Evolutionary conservation across 2,113 vertebrate genomes (phyloP).

Genomic region (Caretta caretta): DNA sequence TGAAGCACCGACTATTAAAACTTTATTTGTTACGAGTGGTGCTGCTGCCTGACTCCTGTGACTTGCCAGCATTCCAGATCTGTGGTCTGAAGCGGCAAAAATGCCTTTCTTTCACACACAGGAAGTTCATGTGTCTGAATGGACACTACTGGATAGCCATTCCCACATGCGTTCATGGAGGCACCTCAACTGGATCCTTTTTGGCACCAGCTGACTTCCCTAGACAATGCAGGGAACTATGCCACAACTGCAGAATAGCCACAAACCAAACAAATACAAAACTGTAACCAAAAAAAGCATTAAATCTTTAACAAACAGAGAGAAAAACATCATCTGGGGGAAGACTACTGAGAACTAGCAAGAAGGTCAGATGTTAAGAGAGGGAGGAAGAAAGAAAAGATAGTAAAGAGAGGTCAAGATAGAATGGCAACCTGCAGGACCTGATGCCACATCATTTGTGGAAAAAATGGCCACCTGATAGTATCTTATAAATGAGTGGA

Average conservation of each 20-base stretch:
- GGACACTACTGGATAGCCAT: constrained; percentile 70
- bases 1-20: background rate
- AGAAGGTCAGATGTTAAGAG: constrained; percentile 13
- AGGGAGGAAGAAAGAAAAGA: background rate
- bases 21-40: background rate
- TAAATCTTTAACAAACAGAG: constrained; percentile 62
- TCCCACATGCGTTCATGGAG: constrained; percentile 68
- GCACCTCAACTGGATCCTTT: constrained; percentile 72
- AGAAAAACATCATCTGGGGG: background rate
- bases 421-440: background rate
- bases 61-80: background rate
- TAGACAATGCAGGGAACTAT: constrained; percentile 64
- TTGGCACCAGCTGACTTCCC: constrained; percentile 62
- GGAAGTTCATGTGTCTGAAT: constrained; percentile 68
- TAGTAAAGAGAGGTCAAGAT: background rate
- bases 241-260: constrained; percentile 54
- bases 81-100: background rate
- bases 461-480: constrained; percentile 57
- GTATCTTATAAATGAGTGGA: fast-evolving
- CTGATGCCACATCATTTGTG: constrained; percentile 40
- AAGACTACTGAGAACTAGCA: constrained; percentile 28
- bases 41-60: background rate
- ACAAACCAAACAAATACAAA: constrained; percentile 58
- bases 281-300: constrained; percentile 46
- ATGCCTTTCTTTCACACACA: constrained; percentile 57